phyloP scores from a whole-genome alignment of 1,140 invertebrate species.

The Marisa cornuarietis region DNA sequence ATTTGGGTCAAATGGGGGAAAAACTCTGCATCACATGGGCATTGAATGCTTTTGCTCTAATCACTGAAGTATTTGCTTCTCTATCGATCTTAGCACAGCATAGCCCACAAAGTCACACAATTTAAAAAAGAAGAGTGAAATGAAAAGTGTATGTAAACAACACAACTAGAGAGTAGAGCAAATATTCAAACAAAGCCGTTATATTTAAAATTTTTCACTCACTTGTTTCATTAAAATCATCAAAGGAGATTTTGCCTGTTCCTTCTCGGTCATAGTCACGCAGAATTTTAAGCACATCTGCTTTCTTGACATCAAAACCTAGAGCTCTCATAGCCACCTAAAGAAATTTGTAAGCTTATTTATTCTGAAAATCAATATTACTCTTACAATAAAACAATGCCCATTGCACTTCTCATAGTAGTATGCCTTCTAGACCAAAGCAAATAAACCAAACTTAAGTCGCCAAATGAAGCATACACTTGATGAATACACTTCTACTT shows the following conservation, averaged over 20 bases:
- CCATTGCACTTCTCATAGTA: too few species aligned
- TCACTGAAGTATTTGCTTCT: too few species aligned
- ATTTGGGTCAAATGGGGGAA: too few species aligned
- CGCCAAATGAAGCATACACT: not conserved
- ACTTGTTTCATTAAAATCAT: conserved; percentile 68
- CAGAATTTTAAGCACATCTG: conserved; percentile 64
- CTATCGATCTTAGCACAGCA: too few species aligned
- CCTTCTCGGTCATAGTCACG: conserved; percentile 65
- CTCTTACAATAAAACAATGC: too few species aligned
- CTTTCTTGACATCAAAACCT: conserved; percentile 67
- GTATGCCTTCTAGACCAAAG: too few species aligned
- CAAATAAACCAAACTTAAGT: not conserved
- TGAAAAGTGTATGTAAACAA: not conserved
- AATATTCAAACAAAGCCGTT: too few species aligned
- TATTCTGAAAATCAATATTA: too few species aligned
- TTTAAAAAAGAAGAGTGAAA: not conserved
- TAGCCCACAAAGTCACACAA: not conserved
- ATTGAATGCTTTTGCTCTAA: too few species aligned
- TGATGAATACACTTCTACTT: not conserved
- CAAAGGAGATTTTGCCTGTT: conserved; percentile 65
- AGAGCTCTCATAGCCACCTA: conserved; percentile 66
- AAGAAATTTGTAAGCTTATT: not conserved
- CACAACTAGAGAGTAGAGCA: not conserved
- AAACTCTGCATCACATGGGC: too few species aligned
- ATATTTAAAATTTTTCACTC: conserved; percentile 36